Conservation (phyloP, 2,888 invertebrate species). For the Aleiodes leptofemur region DNA sequence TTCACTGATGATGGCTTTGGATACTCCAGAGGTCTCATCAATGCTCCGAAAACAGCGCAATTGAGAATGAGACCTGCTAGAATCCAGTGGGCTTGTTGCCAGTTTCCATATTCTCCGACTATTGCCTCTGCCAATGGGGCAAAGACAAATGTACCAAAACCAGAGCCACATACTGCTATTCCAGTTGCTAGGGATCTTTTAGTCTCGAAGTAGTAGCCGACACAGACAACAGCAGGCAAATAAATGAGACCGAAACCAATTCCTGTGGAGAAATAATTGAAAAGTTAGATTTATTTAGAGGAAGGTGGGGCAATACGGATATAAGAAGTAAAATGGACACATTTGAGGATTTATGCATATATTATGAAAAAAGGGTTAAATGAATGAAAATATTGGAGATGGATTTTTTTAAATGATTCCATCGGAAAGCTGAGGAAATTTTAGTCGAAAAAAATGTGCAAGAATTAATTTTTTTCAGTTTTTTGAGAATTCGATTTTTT, state of each 20-base stretch:
- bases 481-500: no score
- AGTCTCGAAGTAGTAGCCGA: slow-evolving; percentile 98
- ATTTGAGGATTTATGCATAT: no score
- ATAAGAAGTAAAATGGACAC: no score
- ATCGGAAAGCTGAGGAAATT: no score
- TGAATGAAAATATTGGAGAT: no score
- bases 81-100: slow-evolving; percentile 94
- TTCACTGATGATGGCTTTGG: slow-evolving; percentile 86
- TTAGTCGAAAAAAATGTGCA: no score
- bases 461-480: no score
- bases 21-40: slow-evolving; percentile 88
- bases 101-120: slow-evolving; percentile 84
- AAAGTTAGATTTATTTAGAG: no score
- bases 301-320: no score
- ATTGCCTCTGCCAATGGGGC: slow-evolving; percentile 92
- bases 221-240: slow-evolving; percentile 96
- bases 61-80: slow-evolving; percentile 95
- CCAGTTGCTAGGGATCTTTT: slow-evolving; percentile 95
- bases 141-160: slow-evolving; percentile 96
- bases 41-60: slow-evolving; percentile 89
- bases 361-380: no score
- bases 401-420: no score
- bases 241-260: slow-evolving; percentile 96
- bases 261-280: slow-evolving; percentile 77
- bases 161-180: slow-evolving; percentile 96